Evolutionary conservation across 2,113 vertebrate genomes (phyloP).

Genomic region (Hypomesus transpacificus): DNA sequence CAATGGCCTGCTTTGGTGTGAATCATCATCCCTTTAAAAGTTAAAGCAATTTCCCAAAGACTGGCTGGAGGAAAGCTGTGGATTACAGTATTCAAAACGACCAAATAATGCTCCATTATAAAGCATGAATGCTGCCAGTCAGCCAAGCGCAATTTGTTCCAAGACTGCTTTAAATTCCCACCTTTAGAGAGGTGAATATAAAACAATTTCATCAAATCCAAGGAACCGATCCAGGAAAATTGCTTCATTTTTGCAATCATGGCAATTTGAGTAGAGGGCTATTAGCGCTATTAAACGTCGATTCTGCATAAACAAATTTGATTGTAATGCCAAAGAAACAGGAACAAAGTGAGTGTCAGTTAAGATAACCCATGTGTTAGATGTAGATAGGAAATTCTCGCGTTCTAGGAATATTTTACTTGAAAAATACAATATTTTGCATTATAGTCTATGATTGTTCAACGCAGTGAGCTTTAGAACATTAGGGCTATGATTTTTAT

Average conservation of each 20-base stretch:
- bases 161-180: conserved; percentile 89
- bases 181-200: conserved; percentile 96
- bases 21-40: conserved; percentile 96
- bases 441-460: not conserved
- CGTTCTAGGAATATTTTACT: not conserved
- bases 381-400: not conserved
- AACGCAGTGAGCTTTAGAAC: too few species aligned
- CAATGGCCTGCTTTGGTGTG: conserved; percentile 89
- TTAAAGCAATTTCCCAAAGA: conserved; percentile 99
- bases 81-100: conserved; percentile 99
- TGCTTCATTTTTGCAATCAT: conserved; percentile 97
- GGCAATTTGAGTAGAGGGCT: conserved; percentile 96
- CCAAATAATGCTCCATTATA: conserved; percentile 99
- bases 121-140: conserved; percentile 95
- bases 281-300: conserved; percentile 96
- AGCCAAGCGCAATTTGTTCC: conserved; percentile 96
- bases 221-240: conserved; percentile 90
- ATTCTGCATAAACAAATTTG: conserved; percentile 95
- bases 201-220: conserved; percentile 96
- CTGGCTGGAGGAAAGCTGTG: conserved; percentile 89
- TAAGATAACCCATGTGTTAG: conserved; percentile 19
- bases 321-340: conserved; percentile 77
- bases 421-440: not conserved
- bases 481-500: too few species aligned
- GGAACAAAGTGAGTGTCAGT: conserved; percentile 39